Evolutionary conservation across 1,140 invertebrate genomes (phyloP).

Genomic region (Cyrtorhinus lividipennis): DNA sequence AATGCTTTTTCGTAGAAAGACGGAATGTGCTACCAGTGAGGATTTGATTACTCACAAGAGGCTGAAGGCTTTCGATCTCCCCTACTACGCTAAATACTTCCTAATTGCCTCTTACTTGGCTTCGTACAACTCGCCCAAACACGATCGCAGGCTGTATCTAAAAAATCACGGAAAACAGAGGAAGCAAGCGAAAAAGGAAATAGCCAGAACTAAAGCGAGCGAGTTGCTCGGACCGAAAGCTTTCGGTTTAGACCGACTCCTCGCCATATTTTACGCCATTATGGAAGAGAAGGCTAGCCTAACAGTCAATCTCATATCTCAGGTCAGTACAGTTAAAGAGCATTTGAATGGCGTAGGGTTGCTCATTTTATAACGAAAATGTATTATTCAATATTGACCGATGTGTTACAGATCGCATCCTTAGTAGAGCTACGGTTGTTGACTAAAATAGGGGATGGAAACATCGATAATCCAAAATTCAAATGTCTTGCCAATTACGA

Average conservation of each 20-base stretch:
- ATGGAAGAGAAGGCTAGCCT: conserved; percentile 67
- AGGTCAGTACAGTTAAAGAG: too few relatives aligned
- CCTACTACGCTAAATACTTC: conserved; percentile 76
- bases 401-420: conserved; percentile 18
- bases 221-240: conserved; percentile 48
- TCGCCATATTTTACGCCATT: conserved; percentile 86
- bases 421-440: conserved; percentile 45
- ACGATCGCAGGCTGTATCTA: conserved; percentile 67
- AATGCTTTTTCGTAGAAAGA: too few relatives aligned
- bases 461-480: conserved; percentile 49
- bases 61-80: conserved; percentile 55
- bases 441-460: conserved; percentile 43
- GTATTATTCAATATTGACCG: neutral
- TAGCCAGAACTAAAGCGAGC: conserved; percentile 35
- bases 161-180: conserved; percentile 47
- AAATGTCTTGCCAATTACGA: conserved; percentile 58
- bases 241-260: conserved; percentile 66
- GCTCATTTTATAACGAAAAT: neutral
- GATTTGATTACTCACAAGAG: conserved; percentile 31
- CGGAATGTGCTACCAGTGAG: too few relatives aligned
- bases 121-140: conserved; percentile 74
- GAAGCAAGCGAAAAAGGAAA: conserved; percentile 32
- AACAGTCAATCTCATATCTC: conserved; percentile 64
- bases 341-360: neutral
- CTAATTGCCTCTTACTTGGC: conserved; percentile 79